These are phyloP conservation scores for Sphinx pinastri DNA, from an alignment of 2,888 invertebrate genomes.

Conservation along the genomic window DNA sequence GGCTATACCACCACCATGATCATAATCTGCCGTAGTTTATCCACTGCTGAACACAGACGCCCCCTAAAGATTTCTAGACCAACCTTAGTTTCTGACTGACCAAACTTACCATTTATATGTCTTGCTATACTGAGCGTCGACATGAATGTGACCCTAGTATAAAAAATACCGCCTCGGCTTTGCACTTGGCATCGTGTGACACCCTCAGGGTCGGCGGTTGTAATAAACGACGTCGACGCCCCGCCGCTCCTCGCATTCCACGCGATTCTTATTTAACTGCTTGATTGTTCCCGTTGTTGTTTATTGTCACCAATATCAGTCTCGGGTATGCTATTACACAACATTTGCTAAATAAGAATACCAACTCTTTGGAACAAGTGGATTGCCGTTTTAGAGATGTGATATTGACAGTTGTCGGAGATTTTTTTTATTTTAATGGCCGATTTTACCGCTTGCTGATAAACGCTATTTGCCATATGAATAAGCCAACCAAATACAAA, in stretches of 20 bases:
- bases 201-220: conserved; percentile 44
- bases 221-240: conserved; percentile 72
- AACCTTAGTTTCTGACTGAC: too few species aligned
- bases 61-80: too few species aligned
- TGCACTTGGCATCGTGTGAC: conserved; percentile 1
- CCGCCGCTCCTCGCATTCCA: conserved; percentile 59
- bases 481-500: too few species aligned
- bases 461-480: too few species aligned
- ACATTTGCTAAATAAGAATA: neutral
- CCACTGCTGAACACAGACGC: too few species aligned
- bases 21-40: too few species aligned
- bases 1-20: too few species aligned
- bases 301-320: conserved; percentile 75
- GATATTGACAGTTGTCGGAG: neutral
- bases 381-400: neutral
- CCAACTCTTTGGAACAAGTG: neutral
- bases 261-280: conserved; percentile 75
- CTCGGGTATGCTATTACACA: conserved; percentile 24
- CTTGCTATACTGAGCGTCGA: neutral
- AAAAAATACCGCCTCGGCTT: neutral
- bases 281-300: conserved; percentile 75
- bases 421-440: neutral
- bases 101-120: too few species aligned
- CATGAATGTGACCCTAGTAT: neutral
- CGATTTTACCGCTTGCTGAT: too few species aligned